Conservation (phyloP, 2,888 invertebrate genomes). For the Melanostoma mellinum region DNA sequence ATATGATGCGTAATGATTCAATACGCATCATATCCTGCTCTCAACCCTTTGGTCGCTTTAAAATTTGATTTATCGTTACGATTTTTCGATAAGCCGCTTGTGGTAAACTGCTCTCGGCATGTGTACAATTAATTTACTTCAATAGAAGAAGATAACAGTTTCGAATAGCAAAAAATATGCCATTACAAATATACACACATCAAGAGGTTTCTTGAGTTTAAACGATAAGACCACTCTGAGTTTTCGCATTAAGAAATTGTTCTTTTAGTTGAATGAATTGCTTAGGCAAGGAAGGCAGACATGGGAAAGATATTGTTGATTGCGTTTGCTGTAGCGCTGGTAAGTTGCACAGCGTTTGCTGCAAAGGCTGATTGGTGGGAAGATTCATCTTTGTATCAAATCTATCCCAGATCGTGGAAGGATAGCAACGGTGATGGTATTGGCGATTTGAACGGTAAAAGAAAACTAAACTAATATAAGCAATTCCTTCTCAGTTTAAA, state of each 20-base stretch:
- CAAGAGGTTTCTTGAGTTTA: slow-evolving; percentile 5
- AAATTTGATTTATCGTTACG: too few relatives aligned
- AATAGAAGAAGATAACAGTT: too few relatives aligned
- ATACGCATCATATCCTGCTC: too few relatives aligned
- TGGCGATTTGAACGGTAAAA: slow-evolving; percentile 90
- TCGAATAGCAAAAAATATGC: background rate
- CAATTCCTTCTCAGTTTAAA: too few relatives aligned
- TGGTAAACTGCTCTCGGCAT: too few relatives aligned
- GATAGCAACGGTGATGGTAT: slow-evolving; percentile 92
- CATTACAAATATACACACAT: background rate
- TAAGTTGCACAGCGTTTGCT: background rate
- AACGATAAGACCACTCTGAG: slow-evolving; percentile 3
- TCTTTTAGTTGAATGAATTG: slow-evolving; percentile 11
- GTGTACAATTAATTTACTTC: too few relatives aligned
- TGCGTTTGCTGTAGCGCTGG: background rate
- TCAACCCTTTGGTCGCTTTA: too few relatives aligned
- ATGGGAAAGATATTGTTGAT: background rate
- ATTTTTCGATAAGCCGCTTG: too few relatives aligned
- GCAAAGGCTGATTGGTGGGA: slow-evolving; percentile 90
- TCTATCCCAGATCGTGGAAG: slow-evolving; percentile 92
- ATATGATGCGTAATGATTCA: too few relatives aligned
- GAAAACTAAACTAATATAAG: background rate
- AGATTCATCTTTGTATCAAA: slow-evolving; percentile 90
- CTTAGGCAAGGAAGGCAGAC: slow-evolving; percentile 17
- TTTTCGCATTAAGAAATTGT: background rate